Conservation (phyloP, 2,797 vertebrate genomes). For the Micrastur ruficollis region DNA sequence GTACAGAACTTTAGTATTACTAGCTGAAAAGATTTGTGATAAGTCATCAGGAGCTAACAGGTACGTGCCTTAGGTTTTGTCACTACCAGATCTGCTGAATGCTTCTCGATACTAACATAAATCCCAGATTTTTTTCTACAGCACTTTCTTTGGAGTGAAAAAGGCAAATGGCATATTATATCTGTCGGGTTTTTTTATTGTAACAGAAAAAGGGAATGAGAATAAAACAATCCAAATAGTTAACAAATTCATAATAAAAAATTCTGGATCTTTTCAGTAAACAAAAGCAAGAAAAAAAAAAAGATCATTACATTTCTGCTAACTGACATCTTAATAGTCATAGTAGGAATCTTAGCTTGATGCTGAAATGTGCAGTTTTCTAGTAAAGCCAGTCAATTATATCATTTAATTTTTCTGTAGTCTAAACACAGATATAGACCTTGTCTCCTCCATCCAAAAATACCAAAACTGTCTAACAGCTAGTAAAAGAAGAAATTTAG, state of each 20-base stretch:
- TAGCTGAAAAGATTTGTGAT: not conserved
- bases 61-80: not conserved
- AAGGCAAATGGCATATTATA: not conserved
- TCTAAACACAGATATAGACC: not conserved
- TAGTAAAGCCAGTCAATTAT: not conserved
- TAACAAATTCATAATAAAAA: not conserved
- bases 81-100: not conserved
- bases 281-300: not conserved
- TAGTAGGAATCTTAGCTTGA: not conserved
- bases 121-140: fast-evolving
- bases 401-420: not conserved
- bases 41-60: not conserved
- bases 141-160: not conserved
- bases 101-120: not conserved
- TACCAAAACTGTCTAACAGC: not conserved
- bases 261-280: not conserved
- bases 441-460: not conserved
- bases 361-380: not conserved
- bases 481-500: not conserved
- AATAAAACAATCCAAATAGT: not conserved
- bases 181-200: not conserved
- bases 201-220: not conserved
- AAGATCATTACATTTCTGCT: not conserved
- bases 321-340: not conserved
- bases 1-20: not conserved